Percentiles rank a stretch among this genome's conserved stretches.
Conservation (phyloP, 2,113 vertebrate genomes). For the Hylia prasina region DNA sequence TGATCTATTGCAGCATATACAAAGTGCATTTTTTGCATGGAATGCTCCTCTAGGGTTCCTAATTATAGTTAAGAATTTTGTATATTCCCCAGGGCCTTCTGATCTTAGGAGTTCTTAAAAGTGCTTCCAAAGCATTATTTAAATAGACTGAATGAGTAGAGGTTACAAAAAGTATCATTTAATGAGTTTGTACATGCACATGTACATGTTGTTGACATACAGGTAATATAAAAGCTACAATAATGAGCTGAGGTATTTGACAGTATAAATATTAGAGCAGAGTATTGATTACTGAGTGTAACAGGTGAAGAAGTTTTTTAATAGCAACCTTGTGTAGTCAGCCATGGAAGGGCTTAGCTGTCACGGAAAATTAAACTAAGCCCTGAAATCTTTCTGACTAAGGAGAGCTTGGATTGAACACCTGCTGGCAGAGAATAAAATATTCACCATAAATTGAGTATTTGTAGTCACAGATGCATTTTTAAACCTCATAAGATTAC, state of each 20-base stretch:
- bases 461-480: background rate
- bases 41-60: background rate
- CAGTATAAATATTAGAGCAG: conserved; percentile 7
- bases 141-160: background rate
- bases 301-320: background rate
- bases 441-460: background rate
- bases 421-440: background rate
- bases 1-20: background rate
- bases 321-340: background rate
- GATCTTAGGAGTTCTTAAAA: background rate
- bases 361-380: background rate
- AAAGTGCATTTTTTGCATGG: background rate
- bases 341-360: background rate
- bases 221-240: background rate
- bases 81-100: background rate
- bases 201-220: background rate
- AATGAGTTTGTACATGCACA: background rate
- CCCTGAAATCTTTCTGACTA: background rate
- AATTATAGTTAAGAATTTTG: background rate
- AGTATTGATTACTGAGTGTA: conserved; percentile 13
- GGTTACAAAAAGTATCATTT: background rate
- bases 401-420: background rate
- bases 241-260: background rate
- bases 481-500: background rate
- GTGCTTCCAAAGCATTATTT: background rate